A percentile compares a stretch with the other conserved stretches of the same genome.
These are phyloP conservation scores for Acanthurus lineatus DNA, from an alignment of 2,797 vertebrate genomes.

Conservation along the genomic window DNA sequence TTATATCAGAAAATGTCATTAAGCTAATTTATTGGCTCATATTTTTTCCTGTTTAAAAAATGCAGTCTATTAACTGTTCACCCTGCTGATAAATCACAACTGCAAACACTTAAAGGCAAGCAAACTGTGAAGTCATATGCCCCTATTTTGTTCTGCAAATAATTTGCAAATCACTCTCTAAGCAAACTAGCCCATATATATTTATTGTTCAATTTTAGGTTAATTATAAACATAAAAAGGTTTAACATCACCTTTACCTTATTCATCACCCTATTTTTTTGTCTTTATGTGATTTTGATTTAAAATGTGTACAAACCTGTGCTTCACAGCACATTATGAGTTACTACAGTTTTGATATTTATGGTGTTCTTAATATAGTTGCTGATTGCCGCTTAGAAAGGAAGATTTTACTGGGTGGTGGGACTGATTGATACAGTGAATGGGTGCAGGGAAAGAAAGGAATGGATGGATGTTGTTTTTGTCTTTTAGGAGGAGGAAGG, in stretches of 20 bases:
- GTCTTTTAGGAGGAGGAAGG: slow-evolving; percentile 47
- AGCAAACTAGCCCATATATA: neutral
- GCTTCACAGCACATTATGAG: neutral
- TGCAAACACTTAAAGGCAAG: neutral
- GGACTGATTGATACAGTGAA: slow-evolving; percentile 33
- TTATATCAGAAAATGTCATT: neutral
- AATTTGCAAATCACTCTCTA: neutral
- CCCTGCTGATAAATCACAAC: neutral
- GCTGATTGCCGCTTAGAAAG: slow-evolving; percentile 8
- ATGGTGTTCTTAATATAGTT: neutral
- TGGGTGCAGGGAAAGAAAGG: slow-evolving; percentile 20
- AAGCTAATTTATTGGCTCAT: neutral
- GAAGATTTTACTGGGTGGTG: slow-evolving; percentile 8
- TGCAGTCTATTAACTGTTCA: neutral
- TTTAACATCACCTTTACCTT: neutral
- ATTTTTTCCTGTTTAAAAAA: slow-evolving; percentile 1
- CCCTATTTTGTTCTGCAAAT: neutral
- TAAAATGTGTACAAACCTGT: neutral
- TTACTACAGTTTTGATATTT: neutral
- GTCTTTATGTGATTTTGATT: too few species aligned
- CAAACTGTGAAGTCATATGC: neutral
- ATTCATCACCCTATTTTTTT: neutral
- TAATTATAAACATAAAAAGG: neutral
- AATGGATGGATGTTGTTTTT: slow-evolving; percentile 64
- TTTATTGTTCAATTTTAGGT: neutral